These are phyloP conservation scores for Pelobates cultripes DNA, from an alignment of 2,797 vertebrate species.

Conservation along the genomic window DNA sequence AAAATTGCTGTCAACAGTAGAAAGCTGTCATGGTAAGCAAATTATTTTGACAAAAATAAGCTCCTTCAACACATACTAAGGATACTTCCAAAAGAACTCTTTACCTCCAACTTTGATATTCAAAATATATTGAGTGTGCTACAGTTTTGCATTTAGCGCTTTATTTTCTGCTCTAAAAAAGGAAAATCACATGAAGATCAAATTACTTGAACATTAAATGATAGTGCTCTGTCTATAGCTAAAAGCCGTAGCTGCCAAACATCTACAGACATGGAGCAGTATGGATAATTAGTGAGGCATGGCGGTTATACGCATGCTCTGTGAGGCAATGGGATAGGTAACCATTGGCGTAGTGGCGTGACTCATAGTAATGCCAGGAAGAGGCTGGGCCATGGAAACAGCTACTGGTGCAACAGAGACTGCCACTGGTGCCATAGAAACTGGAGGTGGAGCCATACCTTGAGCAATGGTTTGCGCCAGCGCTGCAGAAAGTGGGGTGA, in stretches of 20 bases:
- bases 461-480: slow-evolving; percentile 95
- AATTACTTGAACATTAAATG: background rate
- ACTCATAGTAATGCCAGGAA: slow-evolving; percentile 95
- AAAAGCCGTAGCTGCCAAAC: background rate
- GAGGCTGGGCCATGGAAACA: slow-evolving; percentile 90
- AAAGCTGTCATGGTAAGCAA: too few relatives aligned
- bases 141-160: background rate
- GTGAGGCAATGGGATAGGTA: slow-evolving; percentile 94
- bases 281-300: slow-evolving; percentile 87
- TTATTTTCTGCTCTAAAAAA: background rate
- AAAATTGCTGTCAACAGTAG: too few relatives aligned
- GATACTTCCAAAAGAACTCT: background rate
- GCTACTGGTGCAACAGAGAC: slow-evolving; percentile 94
- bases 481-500: slow-evolving; percentile 90
- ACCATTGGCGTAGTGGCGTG: slow-evolving; percentile 96
- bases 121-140: background rate
- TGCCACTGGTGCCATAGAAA: slow-evolving; percentile 94
- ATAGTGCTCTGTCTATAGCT: background rate
- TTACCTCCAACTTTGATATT: background rate
- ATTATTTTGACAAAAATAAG: too few relatives aligned
- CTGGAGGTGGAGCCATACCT: slow-evolving; percentile 88
- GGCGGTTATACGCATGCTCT: slow-evolving; percentile 97
- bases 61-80: too few relatives aligned
- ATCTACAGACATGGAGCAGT: background rate
- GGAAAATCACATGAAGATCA: background rate